Evolutionary conservation across 2,113 vertebrate species (phyloP).

Genomic region (Xyliphius kryptos): DNA sequence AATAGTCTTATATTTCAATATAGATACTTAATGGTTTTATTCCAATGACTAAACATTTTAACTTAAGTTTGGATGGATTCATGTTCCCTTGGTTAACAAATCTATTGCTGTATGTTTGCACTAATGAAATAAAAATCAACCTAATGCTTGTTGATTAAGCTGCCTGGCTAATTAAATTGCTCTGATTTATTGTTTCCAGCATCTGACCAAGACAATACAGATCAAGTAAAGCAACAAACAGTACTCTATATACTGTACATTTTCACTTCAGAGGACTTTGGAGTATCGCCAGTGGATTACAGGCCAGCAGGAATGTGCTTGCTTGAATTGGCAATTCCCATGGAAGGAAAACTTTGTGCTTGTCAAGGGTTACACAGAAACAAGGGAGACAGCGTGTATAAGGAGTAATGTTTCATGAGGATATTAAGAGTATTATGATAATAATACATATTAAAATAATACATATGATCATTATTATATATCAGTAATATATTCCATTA

Average conservation of each 20-base stretch:
- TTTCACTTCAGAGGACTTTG: conserved; percentile 27
- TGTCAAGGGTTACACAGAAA: conserved; percentile 28
- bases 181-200: conserved; percentile 57
- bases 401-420: background rate
- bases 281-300: conserved; percentile 42
- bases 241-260: conserved; percentile 7
- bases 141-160: background rate
- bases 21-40: no score
- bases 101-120: conserved; percentile 54
- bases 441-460: no score
- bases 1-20: no score
- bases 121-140: conserved; percentile 28
- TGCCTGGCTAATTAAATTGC: conserved; percentile 26
- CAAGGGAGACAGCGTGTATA: background rate
- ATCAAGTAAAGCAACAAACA: conserved; percentile 55
- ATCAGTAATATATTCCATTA: no score
- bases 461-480: no score
- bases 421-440: no score
- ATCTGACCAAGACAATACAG: conserved; percentile 54
- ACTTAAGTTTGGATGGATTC: no score
- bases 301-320: conserved; percentile 34
- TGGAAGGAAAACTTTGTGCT: conserved; percentile 5
- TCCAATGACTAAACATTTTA: no score
- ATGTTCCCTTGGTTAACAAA: no score
- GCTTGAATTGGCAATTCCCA: conserved; percentile 23